These are phyloP conservation scores for Stenodera caucasica DNA, from an alignment of 2,888 invertebrate species.

Conservation along the genomic window DNA sequence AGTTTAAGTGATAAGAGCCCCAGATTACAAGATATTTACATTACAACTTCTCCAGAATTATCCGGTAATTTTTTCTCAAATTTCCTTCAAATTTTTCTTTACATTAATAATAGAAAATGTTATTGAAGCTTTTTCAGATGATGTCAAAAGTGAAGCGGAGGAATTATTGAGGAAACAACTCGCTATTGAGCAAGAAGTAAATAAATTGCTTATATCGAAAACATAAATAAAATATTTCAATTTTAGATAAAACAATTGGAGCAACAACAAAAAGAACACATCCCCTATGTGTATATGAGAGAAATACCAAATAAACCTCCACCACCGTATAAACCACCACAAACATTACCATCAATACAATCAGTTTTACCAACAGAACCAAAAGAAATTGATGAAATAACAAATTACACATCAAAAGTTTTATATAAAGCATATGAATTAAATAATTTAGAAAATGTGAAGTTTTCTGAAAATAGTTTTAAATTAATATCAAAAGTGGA, in stretches of 20 bases:
- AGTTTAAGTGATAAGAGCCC: conserved; percentile 48
- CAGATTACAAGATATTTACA: conserved; percentile 50
- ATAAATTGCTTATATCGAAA: conserved; percentile 18
- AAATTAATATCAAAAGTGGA: conserved; percentile 41
- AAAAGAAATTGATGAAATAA: conserved; percentile 57
- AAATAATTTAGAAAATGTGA: conserved; percentile 43
- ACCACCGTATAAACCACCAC: conserved; percentile 72
- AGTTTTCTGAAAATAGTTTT: conserved; percentile 47
- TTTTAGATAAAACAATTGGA: conserved; percentile 62
- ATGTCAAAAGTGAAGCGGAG: conserved; percentile 61
- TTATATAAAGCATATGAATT: conserved; percentile 55
- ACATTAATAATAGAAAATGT: conserved; percentile 42
- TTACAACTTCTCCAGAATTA: conserved; percentile 48
- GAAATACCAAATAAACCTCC: conserved; percentile 77
- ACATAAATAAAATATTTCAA: neutral
- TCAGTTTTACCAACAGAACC: conserved; percentile 55
- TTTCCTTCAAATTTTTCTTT: conserved; percentile 25
- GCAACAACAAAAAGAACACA: conserved; percentile 58
- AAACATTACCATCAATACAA: conserved; percentile 42
- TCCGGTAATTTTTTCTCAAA: conserved; percentile 13
- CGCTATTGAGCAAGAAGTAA: conserved; percentile 66
- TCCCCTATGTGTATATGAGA: conserved; percentile 61
- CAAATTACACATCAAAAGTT: conserved; percentile 55
- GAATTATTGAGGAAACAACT: conserved; percentile 64
- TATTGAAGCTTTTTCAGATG: conserved; percentile 27